Evolutionary conservation across 2,888 invertebrate species (phyloP).

Genomic region (Pedicia rivosa): DNA sequence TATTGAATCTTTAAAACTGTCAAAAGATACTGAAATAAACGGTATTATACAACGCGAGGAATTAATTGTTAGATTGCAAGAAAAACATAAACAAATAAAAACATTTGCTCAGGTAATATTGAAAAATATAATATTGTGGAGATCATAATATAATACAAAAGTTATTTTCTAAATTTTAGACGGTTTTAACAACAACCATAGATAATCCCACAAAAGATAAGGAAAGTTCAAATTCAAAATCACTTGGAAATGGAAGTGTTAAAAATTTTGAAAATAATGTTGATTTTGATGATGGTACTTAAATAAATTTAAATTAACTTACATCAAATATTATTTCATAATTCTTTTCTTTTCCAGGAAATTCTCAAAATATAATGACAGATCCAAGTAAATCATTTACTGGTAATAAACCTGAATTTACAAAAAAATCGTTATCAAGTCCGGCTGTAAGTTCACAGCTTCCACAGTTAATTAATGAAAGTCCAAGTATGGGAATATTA

Average conservation of each 20-base stretch:
- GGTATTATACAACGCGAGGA: constrained; percentile 37
- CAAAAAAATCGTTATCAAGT: constrained; percentile 30
- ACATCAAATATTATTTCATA: neutral
- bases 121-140: no score
- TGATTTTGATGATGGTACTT: neutral
- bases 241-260: constrained; percentile 8
- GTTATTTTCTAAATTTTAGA: neutral
- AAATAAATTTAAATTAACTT: neutral
- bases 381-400: constrained; percentile 1
- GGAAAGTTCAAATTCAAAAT: constrained; percentile 1
- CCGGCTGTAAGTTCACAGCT: constrained; percentile 24
- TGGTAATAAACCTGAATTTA: constrained; percentile 20
- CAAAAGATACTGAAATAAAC: constrained; percentile 27
- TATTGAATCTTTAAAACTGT: constrained; percentile 39
- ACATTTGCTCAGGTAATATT: no score
- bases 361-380: no score
- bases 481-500: constrained; percentile 25
- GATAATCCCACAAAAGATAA: constrained; percentile 4
- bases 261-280: constrained; percentile 4
- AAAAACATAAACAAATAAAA: constrained; percentile 38
- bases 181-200: neutral
- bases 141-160: constrained; percentile 1
- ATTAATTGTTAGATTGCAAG: constrained; percentile 41
- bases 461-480: constrained; percentile 24
- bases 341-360: neutral